Percentiles rank a stretch among this genome's conserved stretches.
These are phyloP conservation scores for Eupsilia transversa DNA, from an alignment of 2,888 invertebrate genomes.

Conservation along the genomic window DNA sequence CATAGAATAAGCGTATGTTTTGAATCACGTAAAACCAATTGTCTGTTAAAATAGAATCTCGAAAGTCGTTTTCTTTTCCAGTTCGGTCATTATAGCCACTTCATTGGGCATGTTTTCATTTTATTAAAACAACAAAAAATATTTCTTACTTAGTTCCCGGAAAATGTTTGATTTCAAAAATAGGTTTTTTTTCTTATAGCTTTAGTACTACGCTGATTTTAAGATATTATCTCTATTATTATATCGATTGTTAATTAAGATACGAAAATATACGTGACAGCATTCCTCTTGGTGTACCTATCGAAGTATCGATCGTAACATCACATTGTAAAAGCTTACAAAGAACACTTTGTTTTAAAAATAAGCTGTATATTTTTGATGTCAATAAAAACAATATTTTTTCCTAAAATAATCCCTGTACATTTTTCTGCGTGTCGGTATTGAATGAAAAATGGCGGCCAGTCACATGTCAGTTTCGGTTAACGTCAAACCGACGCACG, in stretches of 20 bases:
- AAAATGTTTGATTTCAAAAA: neutral
- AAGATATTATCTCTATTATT: too few species aligned
- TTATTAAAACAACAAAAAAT: neutral
- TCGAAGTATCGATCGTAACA: neutral
- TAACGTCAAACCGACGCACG: constrained; percentile 40
- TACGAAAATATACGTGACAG: too few species aligned
- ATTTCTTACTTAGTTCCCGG: neutral
- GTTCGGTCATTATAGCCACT: neutral
- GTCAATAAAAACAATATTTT: neutral
- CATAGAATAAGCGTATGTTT: neutral
- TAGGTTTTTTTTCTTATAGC: neutral
- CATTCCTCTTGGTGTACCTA: neutral
- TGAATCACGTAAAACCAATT: neutral
- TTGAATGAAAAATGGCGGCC: constrained; percentile 50
- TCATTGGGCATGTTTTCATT: neutral
- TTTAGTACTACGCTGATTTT: too few species aligned
- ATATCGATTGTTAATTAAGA: too few species aligned
- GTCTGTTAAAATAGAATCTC: neutral
- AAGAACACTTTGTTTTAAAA: neutral
- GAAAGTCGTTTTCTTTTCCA: neutral
- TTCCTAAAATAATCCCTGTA: neutral
- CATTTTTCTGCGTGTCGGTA: constrained; percentile 1
- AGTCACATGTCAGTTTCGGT: constrained; percentile 36
- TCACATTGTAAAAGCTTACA: neutral
- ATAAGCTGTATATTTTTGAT: neutral